phyloP scores from a whole-genome alignment of 2,113 vertebrate species.

The Centrocercus urophasianus region DNA sequence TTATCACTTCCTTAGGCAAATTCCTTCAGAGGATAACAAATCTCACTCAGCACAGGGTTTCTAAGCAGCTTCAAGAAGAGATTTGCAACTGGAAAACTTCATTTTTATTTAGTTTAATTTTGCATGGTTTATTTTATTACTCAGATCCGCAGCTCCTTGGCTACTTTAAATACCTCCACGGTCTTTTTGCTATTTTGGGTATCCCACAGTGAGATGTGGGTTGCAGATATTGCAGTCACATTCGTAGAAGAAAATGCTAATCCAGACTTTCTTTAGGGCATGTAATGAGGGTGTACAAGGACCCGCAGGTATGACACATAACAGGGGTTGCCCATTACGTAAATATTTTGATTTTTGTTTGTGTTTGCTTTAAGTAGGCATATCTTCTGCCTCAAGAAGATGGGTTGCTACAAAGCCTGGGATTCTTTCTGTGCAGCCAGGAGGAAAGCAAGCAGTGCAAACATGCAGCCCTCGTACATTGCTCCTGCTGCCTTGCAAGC shows the following conservation, averaged over 20 bases:
- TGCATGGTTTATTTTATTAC: not conserved
- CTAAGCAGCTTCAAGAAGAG: not conserved
- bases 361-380: fast-evolving
- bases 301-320: not conserved
- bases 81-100: not conserved
- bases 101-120: not conserved
- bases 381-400: not conserved
- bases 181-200: not conserved
- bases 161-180: not conserved
- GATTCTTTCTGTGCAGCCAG: not conserved
- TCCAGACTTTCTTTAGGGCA: not conserved
- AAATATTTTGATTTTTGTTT: not conserved
- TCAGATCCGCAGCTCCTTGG: not conserved
- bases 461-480: fast-evolving
- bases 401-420: not conserved
- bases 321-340: not conserved
- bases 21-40: not conserved
- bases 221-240: fast-evolving
- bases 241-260: not conserved
- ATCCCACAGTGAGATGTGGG: not conserved
- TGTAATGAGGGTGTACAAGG: not conserved
- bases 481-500: not conserved
- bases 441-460: not conserved
- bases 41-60: not conserved
- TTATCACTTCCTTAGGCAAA: constrained; percentile 47